phyloP scores from a whole-genome alignment of 2,888 invertebrate genomes.

The Ferrisia virgata region DNA sequence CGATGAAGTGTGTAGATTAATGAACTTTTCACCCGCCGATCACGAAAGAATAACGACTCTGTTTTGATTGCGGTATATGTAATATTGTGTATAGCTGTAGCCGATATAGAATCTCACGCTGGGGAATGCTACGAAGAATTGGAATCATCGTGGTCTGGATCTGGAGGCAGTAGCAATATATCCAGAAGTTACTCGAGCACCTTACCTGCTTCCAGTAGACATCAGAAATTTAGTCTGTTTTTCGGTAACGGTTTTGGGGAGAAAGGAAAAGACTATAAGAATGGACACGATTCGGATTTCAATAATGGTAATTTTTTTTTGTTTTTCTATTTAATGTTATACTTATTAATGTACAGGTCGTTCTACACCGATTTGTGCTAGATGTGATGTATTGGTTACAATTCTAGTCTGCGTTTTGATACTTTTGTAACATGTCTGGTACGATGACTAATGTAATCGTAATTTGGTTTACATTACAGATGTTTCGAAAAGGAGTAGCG shows the following conservation, averaged over 20 bases:
- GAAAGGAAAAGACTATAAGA: conserved; percentile 26
- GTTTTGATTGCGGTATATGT: background rate
- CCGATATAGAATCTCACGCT: conserved; percentile 27
- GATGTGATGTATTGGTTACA: too few relatives aligned
- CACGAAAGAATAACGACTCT: background rate
- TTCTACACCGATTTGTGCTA: too few relatives aligned
- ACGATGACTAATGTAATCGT: too few relatives aligned
- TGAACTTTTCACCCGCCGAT: background rate
- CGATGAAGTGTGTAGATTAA: background rate
- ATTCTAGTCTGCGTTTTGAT: background rate
- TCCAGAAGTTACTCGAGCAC: conserved; percentile 28
- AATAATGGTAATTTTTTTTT: background rate
- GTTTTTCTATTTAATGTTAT: background rate
- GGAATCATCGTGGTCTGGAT: conserved; percentile 40
- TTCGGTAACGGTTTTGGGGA: conserved; percentile 33
- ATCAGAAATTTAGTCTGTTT: conserved; percentile 38
- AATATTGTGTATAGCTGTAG: background rate
- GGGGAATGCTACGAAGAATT: conserved; percentile 45
- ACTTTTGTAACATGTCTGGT: background rate
- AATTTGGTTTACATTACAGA: background rate
- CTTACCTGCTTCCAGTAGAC: conserved; percentile 19
- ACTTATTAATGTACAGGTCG: too few relatives aligned
- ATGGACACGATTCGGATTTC: conserved; percentile 36
- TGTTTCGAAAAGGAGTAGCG: conserved; percentile 36
- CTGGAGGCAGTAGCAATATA: conserved; percentile 36